A percentile compares a stretch with the other conserved stretches of the same genome.
Evolutionary conservation across 1,140 invertebrate species (phyloP).

Genomic region (Hylyphantes graminicola): DNA sequence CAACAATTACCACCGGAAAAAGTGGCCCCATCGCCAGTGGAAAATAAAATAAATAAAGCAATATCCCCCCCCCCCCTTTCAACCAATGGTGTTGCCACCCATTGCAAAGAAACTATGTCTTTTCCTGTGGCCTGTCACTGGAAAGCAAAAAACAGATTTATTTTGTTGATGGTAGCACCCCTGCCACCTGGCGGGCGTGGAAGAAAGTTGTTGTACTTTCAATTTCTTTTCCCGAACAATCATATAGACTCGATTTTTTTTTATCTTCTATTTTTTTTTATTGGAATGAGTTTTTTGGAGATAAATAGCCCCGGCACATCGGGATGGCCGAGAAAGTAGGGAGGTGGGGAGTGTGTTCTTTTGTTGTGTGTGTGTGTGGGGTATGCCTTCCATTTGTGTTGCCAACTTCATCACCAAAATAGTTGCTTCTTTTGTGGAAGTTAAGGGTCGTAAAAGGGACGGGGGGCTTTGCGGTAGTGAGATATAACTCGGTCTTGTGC

Average conservation of each 20-base stretch:
- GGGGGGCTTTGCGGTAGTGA: neutral
- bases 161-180: constrained; percentile 49
- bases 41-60: constrained; percentile 57
- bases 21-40: constrained; percentile 39
- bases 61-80: constrained; percentile 5
- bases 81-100: constrained; percentile 33
- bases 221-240: constrained; percentile 46
- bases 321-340: neutral
- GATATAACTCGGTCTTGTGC: too few species aligned
- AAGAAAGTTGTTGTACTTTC: constrained; percentile 48
- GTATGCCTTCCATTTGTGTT: constrained; percentile 43
- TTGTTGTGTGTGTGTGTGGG: neutral
- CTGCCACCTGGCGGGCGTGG: constrained; percentile 36
- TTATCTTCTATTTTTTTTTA: constrained; percentile 30
- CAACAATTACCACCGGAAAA: constrained; percentile 49
- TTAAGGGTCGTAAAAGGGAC: constrained; percentile 35
- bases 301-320: constrained; percentile 30
- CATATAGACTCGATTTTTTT: constrained; percentile 44
- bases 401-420: constrained; percentile 46
- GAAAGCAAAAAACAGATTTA: constrained; percentile 45
- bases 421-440: constrained; percentile 42
- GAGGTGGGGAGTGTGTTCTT: constrained; percentile 24
- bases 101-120: constrained; percentile 38
- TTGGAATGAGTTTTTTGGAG: constrained; percentile 54
- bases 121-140: constrained; percentile 36